Percentiles rank a stretch among this genome's conserved stretches.
phyloP scores from a whole-genome alignment of 1,140 invertebrate species.

The Cyclina sinensis region DNA sequence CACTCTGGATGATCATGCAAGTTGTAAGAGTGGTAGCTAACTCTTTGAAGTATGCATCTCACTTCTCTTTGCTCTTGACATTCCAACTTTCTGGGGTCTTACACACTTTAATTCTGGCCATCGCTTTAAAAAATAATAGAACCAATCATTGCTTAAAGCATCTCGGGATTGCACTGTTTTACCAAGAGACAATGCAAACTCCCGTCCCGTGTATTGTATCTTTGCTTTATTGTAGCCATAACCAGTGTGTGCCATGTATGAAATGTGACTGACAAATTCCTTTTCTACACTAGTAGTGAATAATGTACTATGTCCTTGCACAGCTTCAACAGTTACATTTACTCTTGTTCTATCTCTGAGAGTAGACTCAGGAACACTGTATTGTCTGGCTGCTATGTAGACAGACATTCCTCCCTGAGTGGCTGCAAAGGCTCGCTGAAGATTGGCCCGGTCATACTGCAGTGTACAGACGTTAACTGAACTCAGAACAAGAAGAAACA shows the following conservation, averaged over 20 bases:
- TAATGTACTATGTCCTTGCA: not conserved
- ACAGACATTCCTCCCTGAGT: constrained; percentile 52
- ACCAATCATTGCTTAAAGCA: constrained; percentile 28
- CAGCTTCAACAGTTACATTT: constrained; percentile 14
- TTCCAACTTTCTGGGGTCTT: not conserved
- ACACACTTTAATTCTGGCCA: not conserved
- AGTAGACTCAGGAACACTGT: constrained; percentile 50
- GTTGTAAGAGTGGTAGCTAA: not conserved
- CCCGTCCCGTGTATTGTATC: constrained; percentile 30
- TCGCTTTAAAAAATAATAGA: constrained; percentile 17
- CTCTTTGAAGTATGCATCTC: not conserved
- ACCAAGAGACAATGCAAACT: constrained; percentile 50
- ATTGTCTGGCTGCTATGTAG: constrained; percentile 57
- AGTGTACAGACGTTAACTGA: no score
- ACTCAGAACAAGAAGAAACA: no score
- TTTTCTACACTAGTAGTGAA: constrained; percentile 39
- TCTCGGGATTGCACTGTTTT: constrained; percentile 24
- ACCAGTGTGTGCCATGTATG: constrained; percentile 53
- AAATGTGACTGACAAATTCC: constrained; percentile 38
- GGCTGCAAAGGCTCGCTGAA: constrained; percentile 30
- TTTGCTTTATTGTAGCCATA: constrained; percentile 51
- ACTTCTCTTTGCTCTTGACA: constrained; percentile 4
- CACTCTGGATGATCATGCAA: constrained; percentile 2
- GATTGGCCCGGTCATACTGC: constrained; percentile 39
- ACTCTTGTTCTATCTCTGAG: constrained; percentile 52